Evolutionary conservation across 2,113 vertebrate genomes (phyloP).

Genomic region (Tachuris rubrigastra): DNA sequence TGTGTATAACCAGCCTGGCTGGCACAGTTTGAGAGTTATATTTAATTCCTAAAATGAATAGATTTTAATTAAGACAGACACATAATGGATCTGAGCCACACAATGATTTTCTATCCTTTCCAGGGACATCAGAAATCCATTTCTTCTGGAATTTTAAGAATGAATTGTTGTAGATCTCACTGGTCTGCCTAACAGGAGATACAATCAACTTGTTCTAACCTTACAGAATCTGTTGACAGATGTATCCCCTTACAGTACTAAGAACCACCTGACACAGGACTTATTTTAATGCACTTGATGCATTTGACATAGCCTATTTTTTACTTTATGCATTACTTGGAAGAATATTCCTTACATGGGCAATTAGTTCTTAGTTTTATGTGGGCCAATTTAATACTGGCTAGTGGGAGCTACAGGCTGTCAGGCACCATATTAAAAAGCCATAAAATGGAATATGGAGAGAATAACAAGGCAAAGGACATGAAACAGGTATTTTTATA

Average conservation of each 20-base stretch:
- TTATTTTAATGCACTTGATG: neutral
- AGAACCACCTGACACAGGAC: neutral
- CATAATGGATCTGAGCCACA: neutral
- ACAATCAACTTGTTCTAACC: neutral
- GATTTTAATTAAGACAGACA: neutral
- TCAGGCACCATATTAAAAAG: neutral
- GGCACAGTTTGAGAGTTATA: neutral
- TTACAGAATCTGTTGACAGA: neutral
- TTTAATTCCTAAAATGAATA: neutral
- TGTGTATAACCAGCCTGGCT: neutral
- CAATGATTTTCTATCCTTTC: neutral
- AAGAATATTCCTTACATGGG: neutral
- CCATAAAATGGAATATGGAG: neutral
- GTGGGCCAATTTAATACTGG: neutral
- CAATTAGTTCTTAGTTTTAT: neutral
- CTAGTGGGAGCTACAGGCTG: neutral
- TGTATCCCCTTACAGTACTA: neutral
- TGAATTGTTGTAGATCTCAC: neutral
- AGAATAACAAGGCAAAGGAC: neutral
- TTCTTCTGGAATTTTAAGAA: conserved; percentile 17
- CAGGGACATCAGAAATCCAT: conserved; percentile 1
- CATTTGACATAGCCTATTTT: neutral
- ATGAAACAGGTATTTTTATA: neutral
- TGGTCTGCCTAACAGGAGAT: neutral
- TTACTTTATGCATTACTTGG: neutral